Percentiles rank a stretch among this genome's conserved stretches.
phyloP scores from a whole-genome alignment of 1,140 invertebrate species.

The Macrobrachium nipponense region DNA sequence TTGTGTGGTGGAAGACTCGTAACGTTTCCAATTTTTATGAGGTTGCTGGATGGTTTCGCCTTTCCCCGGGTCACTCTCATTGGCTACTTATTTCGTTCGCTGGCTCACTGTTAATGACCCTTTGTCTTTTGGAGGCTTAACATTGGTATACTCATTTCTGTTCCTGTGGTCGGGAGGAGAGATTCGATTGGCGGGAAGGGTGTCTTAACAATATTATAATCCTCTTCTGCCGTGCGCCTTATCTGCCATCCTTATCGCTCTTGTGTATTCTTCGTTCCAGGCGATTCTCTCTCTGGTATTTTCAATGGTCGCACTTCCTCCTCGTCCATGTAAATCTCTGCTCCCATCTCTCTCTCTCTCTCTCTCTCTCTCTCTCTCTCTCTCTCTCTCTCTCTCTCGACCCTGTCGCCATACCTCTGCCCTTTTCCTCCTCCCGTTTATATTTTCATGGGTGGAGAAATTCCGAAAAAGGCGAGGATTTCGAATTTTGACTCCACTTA shows the following conservation, averaged over 20 bases:
- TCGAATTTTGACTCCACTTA: too few species aligned
- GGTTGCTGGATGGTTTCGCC: too few species aligned
- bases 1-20: too few species aligned
- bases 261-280: neutral
- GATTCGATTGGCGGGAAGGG: neutral
- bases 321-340: neutral
- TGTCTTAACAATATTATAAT: neutral
- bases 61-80: neutral
- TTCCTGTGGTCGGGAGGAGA: neutral
- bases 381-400: constrained; percentile 5
- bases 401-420: neutral
- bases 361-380: constrained; percentile 12
- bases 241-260: constrained; percentile 1
- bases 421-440: neutral
- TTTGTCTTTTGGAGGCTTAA: constrained; percentile 1
- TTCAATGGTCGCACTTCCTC: neutral
- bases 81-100: neutral
- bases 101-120: neutral
- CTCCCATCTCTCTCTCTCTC: neutral
- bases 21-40: too few species aligned
- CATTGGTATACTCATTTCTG: neutral
- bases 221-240: neutral
- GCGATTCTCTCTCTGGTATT: neutral
- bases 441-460: neutral
- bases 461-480: neutral